phyloP scores from a whole-genome alignment of 2,888 invertebrate genomes.

The Dicycla oo region DNA sequence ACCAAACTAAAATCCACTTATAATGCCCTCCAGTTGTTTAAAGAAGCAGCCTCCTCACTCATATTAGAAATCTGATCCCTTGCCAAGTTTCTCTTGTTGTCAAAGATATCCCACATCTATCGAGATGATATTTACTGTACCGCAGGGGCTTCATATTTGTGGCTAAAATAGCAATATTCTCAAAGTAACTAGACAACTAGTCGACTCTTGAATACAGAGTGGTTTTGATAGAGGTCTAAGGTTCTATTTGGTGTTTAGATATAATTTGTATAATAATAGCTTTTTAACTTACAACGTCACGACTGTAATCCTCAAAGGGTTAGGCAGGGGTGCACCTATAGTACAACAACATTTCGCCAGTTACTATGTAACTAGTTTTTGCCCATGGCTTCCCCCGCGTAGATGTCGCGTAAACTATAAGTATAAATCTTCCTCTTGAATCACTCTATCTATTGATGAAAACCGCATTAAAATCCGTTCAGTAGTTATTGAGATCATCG shows the following conservation, averaged over 20 bases:
- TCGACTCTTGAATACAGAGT: constrained; percentile 82
- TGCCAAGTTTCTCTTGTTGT: constrained; percentile 65
- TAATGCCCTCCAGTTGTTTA: constrained; percentile 32
- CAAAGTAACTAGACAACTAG: constrained; percentile 81
- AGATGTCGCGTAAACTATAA: too few relatives aligned
- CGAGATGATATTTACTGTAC: constrained; percentile 68
- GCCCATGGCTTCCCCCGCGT: too few relatives aligned
- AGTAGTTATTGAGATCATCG: too few relatives aligned
- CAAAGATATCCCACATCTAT: constrained; percentile 64
- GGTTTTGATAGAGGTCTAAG: constrained; percentile 67
- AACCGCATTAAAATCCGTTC: too few relatives aligned
- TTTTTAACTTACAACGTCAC: too few relatives aligned
- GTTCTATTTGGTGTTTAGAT: constrained; percentile 66
- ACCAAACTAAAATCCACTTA: constrained; percentile 10
- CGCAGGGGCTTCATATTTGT: constrained; percentile 74
- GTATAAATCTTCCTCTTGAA: too few relatives aligned
- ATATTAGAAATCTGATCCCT: constrained; percentile 41
- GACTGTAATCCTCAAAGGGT: too few relatives aligned
- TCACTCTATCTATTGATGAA: too few relatives aligned
- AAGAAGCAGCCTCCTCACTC: constrained; percentile 21
- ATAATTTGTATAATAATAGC: constrained; percentile 24
- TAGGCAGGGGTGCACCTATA: too few relatives aligned
- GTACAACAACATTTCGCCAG: too few relatives aligned
- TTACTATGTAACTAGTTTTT: too few relatives aligned
- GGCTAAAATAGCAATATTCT: constrained; percentile 82